phyloP scores from a whole-genome alignment of 92 coral and sea anemone species.

The Parazoanthus atlanticus region DNA sequence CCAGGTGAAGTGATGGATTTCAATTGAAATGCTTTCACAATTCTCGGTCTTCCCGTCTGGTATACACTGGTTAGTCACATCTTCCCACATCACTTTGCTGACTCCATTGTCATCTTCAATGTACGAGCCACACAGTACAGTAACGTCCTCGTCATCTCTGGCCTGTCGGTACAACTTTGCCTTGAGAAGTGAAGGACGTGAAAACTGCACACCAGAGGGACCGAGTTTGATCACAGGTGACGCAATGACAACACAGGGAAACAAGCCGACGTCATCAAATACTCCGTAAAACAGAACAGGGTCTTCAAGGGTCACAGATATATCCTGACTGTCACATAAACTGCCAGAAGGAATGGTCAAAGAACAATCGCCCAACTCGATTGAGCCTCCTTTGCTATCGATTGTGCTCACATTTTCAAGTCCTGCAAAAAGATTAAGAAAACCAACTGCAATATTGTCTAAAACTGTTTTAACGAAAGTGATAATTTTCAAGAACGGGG shows the following conservation, averaged over 20 bases:
- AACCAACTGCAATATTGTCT: not conserved
- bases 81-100: not conserved
- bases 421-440: not conserved
- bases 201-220: slow-evolving; percentile 15
- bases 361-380: slow-evolving; percentile 4
- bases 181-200: not conserved
- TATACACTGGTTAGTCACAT: not conserved
- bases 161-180: not conserved
- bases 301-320: not conserved
- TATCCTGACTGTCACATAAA: not conserved
- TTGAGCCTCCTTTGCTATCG: not conserved
- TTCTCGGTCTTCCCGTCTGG: not conserved
- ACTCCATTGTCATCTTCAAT: not conserved
- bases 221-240: slow-evolving; percentile 5
- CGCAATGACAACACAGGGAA: not conserved
- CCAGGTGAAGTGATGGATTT: not conserved
- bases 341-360: slow-evolving; percentile 15
- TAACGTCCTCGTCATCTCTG: not conserved
- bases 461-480: too few species aligned
- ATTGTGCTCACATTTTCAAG: not conserved
- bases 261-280: slow-evolving; percentile 18
- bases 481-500: too few species aligned
- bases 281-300: slow-evolving; percentile 14
- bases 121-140: not conserved
- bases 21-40: not conserved